Conservation (phyloP, 2,888 invertebrate genomes). For the Heliconius erato region DNA sequence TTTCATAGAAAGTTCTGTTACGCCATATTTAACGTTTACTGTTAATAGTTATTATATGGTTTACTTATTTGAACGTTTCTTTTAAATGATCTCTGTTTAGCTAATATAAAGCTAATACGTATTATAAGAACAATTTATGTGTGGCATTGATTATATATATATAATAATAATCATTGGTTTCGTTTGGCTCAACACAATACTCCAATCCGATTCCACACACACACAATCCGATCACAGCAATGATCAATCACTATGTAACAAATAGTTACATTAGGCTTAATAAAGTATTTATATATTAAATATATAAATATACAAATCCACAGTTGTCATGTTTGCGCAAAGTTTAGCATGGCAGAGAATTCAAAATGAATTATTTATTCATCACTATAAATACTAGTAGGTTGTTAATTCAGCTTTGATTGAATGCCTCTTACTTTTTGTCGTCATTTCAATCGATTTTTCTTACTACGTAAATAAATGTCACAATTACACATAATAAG, state of each 20-base stretch:
- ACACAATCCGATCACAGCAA: too few relatives aligned
- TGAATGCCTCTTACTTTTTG: conserved; percentile 23
- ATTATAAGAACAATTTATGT: too few relatives aligned
- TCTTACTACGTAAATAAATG: conserved; percentile 18
- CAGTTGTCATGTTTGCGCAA: neutral
- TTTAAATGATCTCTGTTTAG: too few relatives aligned
- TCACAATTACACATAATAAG: conserved; percentile 5
- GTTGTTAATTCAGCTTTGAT: neutral
- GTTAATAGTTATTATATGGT: conserved; percentile 27
- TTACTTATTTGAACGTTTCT: neutral
- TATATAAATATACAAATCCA: neutral
- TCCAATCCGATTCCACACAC: too few relatives aligned
- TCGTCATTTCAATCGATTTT: neutral
- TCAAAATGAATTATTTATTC: neutral
- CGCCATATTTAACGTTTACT: conserved; percentile 30
- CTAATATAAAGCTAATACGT: too few relatives aligned
- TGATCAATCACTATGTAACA: too few relatives aligned
- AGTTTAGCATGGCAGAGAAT: neutral
- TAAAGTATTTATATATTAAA: neutral
- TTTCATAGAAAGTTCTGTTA: conserved; percentile 43
- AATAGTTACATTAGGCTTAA: too few relatives aligned
- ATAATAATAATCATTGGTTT: too few relatives aligned
- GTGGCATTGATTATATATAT: too few relatives aligned
- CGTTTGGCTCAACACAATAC: too few relatives aligned
- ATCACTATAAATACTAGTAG: conserved; percentile 14